Conservation (phyloP, 2,797 vertebrate species). For the Artibeus jamaicensis region DNA sequence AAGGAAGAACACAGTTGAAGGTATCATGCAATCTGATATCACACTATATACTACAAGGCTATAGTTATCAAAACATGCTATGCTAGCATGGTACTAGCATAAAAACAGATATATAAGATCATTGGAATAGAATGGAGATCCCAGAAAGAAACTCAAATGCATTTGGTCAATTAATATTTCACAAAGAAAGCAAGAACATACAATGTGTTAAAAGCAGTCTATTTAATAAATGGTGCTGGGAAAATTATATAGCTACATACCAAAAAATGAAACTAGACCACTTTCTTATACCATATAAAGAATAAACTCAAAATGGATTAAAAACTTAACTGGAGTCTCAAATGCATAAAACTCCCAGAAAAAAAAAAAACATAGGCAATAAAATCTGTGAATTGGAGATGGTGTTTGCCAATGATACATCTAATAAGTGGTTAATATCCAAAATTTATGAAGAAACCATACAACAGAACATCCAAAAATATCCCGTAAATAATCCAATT, state of each 20-base stretch:
- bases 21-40: neutral
- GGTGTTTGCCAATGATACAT: neutral
- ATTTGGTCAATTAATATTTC: neutral
- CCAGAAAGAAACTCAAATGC: neutral
- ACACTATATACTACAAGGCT: neutral
- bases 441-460: neutral
- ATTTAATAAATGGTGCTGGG: neutral
- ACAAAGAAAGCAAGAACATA: neutral
- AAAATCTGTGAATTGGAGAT: neutral
- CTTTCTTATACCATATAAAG: neutral
- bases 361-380: neutral
- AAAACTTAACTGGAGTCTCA: neutral
- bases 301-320: neutral
- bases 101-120: neutral
- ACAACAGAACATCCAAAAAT: neutral
- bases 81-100: neutral
- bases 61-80: neutral
- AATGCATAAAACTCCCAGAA: neutral
- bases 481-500: neutral
- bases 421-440: neutral
- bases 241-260: neutral
- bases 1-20: neutral
- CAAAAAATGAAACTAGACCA: neutral
- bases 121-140: neutral
- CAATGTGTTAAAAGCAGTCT: neutral